These are phyloP conservation scores for Petrocephalus microphthalmus DNA, from an alignment of 2,113 vertebrate genomes.

Conservation along the genomic window DNA sequence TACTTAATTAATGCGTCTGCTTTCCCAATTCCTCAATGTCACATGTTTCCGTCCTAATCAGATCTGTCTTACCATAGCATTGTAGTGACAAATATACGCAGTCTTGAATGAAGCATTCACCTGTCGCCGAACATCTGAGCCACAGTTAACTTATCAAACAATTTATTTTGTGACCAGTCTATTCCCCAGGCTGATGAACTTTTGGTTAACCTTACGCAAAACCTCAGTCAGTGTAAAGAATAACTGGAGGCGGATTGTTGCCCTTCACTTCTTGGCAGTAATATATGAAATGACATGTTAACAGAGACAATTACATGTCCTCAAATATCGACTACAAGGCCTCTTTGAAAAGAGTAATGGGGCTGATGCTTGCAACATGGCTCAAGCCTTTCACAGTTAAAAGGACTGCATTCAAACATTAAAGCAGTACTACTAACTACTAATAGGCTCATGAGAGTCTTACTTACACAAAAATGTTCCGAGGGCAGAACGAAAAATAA, in stretches of 20 bases:
- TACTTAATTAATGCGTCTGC: not conserved
- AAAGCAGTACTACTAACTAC: not conserved
- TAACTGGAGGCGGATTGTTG: not conserved
- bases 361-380: not conserved
- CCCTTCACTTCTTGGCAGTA: not conserved
- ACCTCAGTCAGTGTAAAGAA: not conserved
- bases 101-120: not conserved
- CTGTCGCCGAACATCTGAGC: not conserved
- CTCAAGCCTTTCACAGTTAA: not conserved
- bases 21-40: not conserved
- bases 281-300: not conserved
- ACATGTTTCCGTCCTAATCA: not conserved
- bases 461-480: no score
- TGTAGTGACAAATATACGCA: not conserved
- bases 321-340: not conserved
- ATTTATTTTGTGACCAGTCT: slow-evolving; percentile 9
- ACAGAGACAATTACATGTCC: slow-evolving; percentile 12
- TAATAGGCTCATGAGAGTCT: not conserved
- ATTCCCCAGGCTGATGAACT: not conserved
- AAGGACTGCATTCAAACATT: not conserved
- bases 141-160: slow-evolving; percentile 4
- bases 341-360: not conserved
- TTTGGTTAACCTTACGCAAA: not conserved
- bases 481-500: no score
- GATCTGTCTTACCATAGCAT: not conserved